phyloP scores from a whole-genome alignment of 2,888 invertebrate species.

The Drosophila colorata region DNA sequence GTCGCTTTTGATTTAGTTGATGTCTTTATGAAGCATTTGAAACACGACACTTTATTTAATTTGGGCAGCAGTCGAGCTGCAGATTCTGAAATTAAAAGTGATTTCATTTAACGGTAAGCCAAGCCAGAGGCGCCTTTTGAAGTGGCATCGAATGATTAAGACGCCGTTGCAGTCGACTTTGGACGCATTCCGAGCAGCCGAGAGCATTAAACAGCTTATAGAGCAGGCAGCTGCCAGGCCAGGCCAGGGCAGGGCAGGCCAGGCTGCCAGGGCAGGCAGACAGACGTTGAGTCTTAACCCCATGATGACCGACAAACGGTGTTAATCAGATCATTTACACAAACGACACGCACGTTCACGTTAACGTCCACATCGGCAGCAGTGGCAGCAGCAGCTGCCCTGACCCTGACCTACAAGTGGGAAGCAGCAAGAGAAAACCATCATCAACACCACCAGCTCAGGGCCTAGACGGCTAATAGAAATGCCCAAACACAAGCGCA shows the following conservation, averaged over 20 bases:
- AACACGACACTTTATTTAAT: constrained; percentile 76
- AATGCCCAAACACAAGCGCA: constrained; percentile 22
- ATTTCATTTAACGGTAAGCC: constrained; percentile 80
- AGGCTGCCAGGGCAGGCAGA: constrained; percentile 1
- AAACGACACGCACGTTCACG: constrained; percentile 63
- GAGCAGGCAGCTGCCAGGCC: constrained; percentile 5
- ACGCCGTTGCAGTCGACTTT: constrained; percentile 15
- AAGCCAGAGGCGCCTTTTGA: constrained; percentile 76
- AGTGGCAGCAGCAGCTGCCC: constrained; percentile 17
- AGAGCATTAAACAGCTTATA: constrained; percentile 11
- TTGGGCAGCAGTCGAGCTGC: constrained; percentile 38
- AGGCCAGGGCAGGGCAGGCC: constrained; percentile 5
- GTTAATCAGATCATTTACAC: constrained; percentile 73
- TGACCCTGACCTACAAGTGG: constrained; percentile 56
- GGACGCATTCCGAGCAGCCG: constrained; percentile 28
- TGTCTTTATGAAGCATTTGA: constrained; percentile 82
- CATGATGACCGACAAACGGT: constrained; percentile 64
- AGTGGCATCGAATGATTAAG: constrained; percentile 70
- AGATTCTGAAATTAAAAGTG: constrained; percentile 75
- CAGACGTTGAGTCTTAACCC: constrained; percentile 58
- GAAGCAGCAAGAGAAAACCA: constrained; percentile 27
- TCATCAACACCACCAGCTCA: constrained; percentile 15
- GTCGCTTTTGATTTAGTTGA: constrained; percentile 81
- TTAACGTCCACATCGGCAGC: constrained; percentile 14
- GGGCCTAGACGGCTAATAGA: constrained; percentile 44